Evolutionary conservation across 2,113 vertebrate species (phyloP), one percentile per base, ranked within the genome.

Genomic region (Nesoenas mayeri): DNA sequence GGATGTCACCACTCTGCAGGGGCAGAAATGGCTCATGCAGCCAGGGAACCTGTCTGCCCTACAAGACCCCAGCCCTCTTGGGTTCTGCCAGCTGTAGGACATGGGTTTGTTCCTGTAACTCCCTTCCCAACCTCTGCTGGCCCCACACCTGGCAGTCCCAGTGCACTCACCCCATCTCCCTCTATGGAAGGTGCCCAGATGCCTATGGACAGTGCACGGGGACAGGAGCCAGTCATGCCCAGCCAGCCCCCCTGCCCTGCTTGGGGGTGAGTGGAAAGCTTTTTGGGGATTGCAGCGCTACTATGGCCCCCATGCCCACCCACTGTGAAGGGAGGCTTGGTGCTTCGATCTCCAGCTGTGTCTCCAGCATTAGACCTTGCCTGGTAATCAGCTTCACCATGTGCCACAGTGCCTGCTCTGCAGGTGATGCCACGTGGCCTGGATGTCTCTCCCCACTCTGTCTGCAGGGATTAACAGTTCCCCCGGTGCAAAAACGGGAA

Each of bases 401-500:
- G 32, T 56, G 36, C 21, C 36, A 36, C 0, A 47, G 18, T 18
- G 8, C 44, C 44, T 47, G 44, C 44, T 47, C 44, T 47, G 44
- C 44, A 47, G 44, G 44, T 19, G 44, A 51, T 95, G 66, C 36
- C 10, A 6, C 4, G 1, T 32, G 36, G 38, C 31, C 40, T 22
- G 40, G 8, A 11, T 48, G n/a, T 74, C 25, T 48, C 60, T 72
- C 50, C 65, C 19, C 4, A 51, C 28, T 95, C 19, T 85, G 9
- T 79, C 77, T 85, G 17, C 51, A 97, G 96, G 97, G 95, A 79
- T 95, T 98, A 93, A 93, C 73, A 10, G 40, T 88, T 47, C 79
- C 84, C 15, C 53, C 2, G 0, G 12, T 51, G 12, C 60, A 90
- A 78, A 92, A 62, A 11, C 65, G 51, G 0, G 7, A 26, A 3